Base-by-base conservation (phyloP, 1,140 invertebrate genomes). In the Ceratitis capitata region DNA sequence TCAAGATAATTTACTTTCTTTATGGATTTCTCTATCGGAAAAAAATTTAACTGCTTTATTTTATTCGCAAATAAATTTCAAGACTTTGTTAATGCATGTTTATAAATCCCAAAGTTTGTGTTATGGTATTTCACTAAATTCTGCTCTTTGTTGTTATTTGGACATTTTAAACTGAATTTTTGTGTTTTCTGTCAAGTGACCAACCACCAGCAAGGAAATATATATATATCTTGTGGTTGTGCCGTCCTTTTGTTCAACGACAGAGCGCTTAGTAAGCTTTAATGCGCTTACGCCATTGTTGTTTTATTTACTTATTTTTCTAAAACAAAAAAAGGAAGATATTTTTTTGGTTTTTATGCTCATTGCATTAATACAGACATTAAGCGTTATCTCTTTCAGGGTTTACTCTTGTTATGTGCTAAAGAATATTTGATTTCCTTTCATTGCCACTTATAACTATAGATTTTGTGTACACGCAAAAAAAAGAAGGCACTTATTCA, bases 341-440 rank as follows among this genome's bases (percentile, higher is more conserved):
- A n/a, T 69, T 10, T 61, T 61, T 16, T 29, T 32, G n/a, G 58
- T 3, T 32, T 61, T 32, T 10, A 29, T 26, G 10, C 23, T 61
- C 39, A 32, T 32, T 69, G 32, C 32, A 69, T 35, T 69, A 35
- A 29, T 69, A 16, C 61, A 32, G 29, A 69, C 16, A 69, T 69
- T 69, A 69, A 69, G 14, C 35, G 61, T 69, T 69, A 69, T 69
- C 32, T 39, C 7, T 69, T 39, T 69, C 32, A 19, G 16, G 32
- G 61, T 35, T 69, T 39, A 69, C 39, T 14, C 32, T n/a, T 35
- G n/a, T 16, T 6, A 29, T 39, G 29, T 16, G 32, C 61, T 39
- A 69, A 69, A 69, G 61, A 35, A 16, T 69, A 39, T 69, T 69
- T 69, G 61, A 69, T 39, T 69, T 69, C 10, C 29, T 69, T 69